A percentile compares a stretch with the other conserved stretches of the same genome.
These are phyloP conservation scores for Coregonus clupeaformis DNA, from an alignment of 2,113 vertebrate species.

Conservation along the genomic window DNA sequence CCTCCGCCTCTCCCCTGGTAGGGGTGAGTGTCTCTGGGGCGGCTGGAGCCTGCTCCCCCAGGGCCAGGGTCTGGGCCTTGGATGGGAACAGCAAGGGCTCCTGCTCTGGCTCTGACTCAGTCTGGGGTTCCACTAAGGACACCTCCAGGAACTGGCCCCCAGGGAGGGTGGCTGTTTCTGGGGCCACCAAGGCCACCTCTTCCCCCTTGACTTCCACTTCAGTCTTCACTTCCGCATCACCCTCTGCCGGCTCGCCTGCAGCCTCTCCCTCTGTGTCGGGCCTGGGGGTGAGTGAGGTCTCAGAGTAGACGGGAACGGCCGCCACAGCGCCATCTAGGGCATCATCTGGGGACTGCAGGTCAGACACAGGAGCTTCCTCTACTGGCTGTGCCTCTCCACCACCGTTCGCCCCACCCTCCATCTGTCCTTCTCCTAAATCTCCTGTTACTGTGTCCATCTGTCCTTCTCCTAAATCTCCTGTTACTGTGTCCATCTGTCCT, in stretches of 20 bases:
- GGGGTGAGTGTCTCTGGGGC: slow-evolving; percentile 24
- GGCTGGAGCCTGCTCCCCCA: neutral
- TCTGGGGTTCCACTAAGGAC: slow-evolving; percentile 47
- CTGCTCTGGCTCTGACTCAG: slow-evolving; percentile 46
- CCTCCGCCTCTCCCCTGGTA: slow-evolving; percentile 7
- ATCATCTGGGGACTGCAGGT: slow-evolving; percentile 14
- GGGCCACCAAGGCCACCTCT: slow-evolving; percentile 11
- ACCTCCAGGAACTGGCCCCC: slow-evolving; percentile 70
- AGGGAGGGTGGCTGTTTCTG: neutral
- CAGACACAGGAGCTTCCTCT: slow-evolving; percentile 4
- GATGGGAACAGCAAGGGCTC: slow-evolving; percentile 60
- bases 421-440: slow-evolving; percentile 1
- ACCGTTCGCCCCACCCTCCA: neutral
- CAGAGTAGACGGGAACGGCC: slow-evolving; percentile 48
- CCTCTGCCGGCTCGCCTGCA: neutral
- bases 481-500: neutral
- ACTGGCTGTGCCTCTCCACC: slow-evolving; percentile 13
- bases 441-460: neutral
- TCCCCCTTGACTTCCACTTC: neutral
- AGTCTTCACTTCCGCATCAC: neutral
- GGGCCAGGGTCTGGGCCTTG: slow-evolving; percentile 32
- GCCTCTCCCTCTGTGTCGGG: slow-evolving; percentile 6
- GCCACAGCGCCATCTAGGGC: slow-evolving; percentile 37
- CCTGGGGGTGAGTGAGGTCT: slow-evolving; percentile 9
- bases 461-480: neutral